Base-by-base conservation (phyloP, 1,140 invertebrate species). In the Goniozus legneri region DNA sequence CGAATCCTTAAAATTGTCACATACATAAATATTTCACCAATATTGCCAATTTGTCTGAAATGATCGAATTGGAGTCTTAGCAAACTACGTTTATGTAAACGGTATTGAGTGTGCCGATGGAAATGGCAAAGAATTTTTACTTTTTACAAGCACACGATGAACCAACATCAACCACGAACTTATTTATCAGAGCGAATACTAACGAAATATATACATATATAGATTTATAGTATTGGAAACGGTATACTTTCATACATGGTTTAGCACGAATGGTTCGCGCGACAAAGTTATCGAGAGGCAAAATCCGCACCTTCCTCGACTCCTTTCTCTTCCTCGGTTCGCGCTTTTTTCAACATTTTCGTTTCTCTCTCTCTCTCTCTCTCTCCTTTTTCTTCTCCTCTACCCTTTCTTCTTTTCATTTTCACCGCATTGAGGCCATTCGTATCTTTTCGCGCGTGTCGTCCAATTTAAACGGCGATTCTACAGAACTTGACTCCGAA, bases 241-340 rank as follows among this genome's bases (percentile, higher is more conserved):
- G 32, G 39, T 36, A 43, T 43, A 51, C 45, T 54, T 49, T 49
- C 32, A 30, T 24, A 47, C 41, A 34, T 42, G 47, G 43, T 32
- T 54, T 41, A 30, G 31, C 33, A 36, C 41, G 47, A 54, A 56
- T 59, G 30, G 44, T 7, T 15, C 7, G 40, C 14, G 22, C 30
- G 34, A 54, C 50, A 52, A 52, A 50, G 44, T 54, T 50, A 45
- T 57, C 51, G 54, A 50, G 46, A 57, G 24, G 34, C 48, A 49
- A 56, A 57, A 57, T 42, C 22, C 45, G 43, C 31, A 8, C 27
- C 36, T 21, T 16, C 10, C 27, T 36, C 8, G 44, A 18, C 7
- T 6, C 1, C 27, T 18, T 19, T 33, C 15, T 38, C 12, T 14
- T n/a, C 7, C 21, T 27, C 22, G 10, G 15, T 20, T 38, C 21